Conservation (phyloP, 2,888 invertebrate genomes). For the Argynnis bischoffii region DNA sequence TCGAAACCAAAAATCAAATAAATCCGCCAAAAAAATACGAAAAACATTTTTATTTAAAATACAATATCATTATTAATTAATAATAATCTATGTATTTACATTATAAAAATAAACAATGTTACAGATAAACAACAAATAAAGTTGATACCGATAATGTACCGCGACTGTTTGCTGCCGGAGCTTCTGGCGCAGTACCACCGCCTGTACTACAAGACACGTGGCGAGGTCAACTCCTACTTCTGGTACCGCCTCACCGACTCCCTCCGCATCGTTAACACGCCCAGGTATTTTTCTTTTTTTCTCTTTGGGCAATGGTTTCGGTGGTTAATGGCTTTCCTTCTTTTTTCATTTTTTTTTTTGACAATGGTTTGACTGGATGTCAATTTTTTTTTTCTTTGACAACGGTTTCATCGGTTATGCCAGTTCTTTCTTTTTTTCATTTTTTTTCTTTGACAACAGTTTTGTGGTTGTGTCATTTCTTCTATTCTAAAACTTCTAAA, state of each 20-base stretch:
- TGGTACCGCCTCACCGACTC: conserved; percentile 86
- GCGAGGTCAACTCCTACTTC: conserved; percentile 77
- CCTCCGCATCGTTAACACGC: conserved; percentile 49
- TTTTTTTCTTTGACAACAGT: neutral
- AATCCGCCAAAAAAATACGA: too few species aligned
- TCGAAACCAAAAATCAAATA: too few species aligned
- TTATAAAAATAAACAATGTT: neutral
- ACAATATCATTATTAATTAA: too few species aligned
- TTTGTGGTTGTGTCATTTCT: too few species aligned
- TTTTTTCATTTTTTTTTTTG: neutral
- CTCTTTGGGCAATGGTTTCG: too few species aligned
- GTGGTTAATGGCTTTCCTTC: neutral
- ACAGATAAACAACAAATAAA: conserved; percentile 78
- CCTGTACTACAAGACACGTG: conserved; percentile 75
- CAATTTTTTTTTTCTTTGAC: neutral
- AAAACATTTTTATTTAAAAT: too few species aligned
- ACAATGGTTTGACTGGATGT: too few species aligned
- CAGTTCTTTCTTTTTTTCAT: neutral
- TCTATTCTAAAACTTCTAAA: too few species aligned
- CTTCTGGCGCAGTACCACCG: conserved; percentile 85
- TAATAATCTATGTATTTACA: too few species aligned
- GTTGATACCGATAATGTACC: conserved; percentile 88
- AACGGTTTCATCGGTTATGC: too few species aligned
- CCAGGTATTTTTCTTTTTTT: conserved; percentile 34
- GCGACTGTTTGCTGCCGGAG: conserved; percentile 84